Conservation (phyloP, 2,888 invertebrate genomes). For the Heliconius aoede region DNA sequence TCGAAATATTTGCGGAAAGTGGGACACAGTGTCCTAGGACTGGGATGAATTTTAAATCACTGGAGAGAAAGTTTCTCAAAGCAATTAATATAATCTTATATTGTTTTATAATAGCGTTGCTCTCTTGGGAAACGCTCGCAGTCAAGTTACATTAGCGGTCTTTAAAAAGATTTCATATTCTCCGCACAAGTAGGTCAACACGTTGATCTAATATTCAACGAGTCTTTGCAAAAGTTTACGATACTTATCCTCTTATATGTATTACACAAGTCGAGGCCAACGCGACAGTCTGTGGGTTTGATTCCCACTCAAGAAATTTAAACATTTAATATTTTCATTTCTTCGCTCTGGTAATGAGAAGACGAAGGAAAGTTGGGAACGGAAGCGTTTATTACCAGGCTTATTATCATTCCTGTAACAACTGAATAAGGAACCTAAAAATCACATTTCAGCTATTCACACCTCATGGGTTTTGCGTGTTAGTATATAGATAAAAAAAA, state of each 20-base stretch:
- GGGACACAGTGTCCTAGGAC: too few relatives aligned
- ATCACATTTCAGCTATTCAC: too few relatives aligned
- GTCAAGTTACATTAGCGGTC: not conserved
- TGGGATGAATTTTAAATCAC: not conserved
- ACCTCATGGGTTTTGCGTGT: too few relatives aligned
- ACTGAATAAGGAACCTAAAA: too few relatives aligned
- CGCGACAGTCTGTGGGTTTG: not conserved
- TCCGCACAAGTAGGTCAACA: conserved; percentile 15
- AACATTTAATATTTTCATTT: not conserved
- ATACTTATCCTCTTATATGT: not conserved
- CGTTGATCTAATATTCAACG: conserved; percentile 10
- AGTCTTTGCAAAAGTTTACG: not conserved
- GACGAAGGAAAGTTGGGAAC: too few relatives aligned
- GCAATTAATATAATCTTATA: not conserved
- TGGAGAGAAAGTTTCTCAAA: not conserved
- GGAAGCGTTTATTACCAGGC: too few relatives aligned
- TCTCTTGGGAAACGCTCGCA: not conserved
- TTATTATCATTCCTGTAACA: too few relatives aligned
- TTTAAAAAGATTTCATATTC: not conserved
- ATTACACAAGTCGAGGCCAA: too few relatives aligned
- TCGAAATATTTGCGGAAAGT: too few relatives aligned
- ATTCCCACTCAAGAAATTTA: not conserved
- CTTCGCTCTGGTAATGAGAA: too few relatives aligned
- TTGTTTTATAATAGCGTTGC: not conserved
- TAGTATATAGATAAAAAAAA: too few relatives aligned